Conservation (phyloP, 2,888 invertebrate species). For the Sarcophaga carnaria region DNA sequence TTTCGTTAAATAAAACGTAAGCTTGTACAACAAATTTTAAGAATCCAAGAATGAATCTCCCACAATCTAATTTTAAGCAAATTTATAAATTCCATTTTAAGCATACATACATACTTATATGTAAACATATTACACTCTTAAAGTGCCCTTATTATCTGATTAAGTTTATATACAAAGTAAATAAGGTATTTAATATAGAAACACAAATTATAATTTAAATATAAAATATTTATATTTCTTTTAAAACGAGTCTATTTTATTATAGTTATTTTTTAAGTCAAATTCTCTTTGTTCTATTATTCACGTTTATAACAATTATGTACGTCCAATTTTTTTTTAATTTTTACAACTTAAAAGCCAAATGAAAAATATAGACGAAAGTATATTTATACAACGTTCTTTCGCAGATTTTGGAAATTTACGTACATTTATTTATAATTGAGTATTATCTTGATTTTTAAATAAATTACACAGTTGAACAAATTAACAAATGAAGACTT, state of each 20-base stretch:
- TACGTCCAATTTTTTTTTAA: constrained; percentile 33
- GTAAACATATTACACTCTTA: constrained; percentile 48
- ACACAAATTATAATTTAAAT: constrained; percentile 18
- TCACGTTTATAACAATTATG: constrained; percentile 29
- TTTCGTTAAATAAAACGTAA: constrained; percentile 8
- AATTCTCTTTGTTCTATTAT: constrained; percentile 16
- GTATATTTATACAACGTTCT: too few species aligned
- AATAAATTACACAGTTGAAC: too few species aligned
- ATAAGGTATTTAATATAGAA: constrained; percentile 33
- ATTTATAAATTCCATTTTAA: constrained; percentile 32
- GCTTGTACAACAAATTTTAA: constrained; percentile 19
- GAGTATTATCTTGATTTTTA: neutral
- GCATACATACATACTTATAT: neutral
- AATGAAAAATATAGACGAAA: too few species aligned
- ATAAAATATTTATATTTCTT: neutral
- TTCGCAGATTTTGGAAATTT: too few species aligned
- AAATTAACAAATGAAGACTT: too few species aligned
- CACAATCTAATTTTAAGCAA: constrained; percentile 47
- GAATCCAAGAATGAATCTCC: constrained; percentile 36
- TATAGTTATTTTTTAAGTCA: neutral
- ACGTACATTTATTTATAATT: neutral
- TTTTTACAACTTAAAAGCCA: neutral
- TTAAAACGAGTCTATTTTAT: too few species aligned
- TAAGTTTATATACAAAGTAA: constrained; percentile 45
- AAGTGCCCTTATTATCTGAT: constrained; percentile 64